Percentiles rank a stretch among this genome's conserved stretches.
Conservation (phyloP, 2,888 invertebrate genomes). For the Oligia fasciuncula region DNA sequence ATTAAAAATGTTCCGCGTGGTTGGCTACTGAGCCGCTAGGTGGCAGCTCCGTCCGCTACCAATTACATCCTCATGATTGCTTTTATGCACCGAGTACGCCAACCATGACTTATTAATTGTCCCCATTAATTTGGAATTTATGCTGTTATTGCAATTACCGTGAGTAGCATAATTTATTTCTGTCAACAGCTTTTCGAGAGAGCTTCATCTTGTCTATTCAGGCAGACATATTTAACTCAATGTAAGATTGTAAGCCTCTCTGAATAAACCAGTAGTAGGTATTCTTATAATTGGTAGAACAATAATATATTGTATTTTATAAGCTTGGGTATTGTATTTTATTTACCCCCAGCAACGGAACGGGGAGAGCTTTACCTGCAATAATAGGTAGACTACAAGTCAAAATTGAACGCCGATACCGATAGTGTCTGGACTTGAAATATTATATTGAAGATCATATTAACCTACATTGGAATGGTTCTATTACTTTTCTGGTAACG, state of each 20-base stretch:
- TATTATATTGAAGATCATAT: constrained; percentile 23
- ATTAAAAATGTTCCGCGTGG: constrained; percentile 82
- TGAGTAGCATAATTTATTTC: constrained; percentile 19
- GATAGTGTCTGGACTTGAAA: constrained; percentile 7
- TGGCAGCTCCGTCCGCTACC: constrained; percentile 59
- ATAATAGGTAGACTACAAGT: constrained; percentile 33
- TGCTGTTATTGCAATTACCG: constrained; percentile 55
- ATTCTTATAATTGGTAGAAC: background rate
- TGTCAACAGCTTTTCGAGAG: background rate
- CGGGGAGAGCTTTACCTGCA: background rate
- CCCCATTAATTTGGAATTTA: constrained; percentile 66
- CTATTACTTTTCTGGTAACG: background rate
- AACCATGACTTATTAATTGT: constrained; percentile 75
- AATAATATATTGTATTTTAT: constrained; percentile 13
- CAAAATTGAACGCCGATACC: constrained; percentile 31
- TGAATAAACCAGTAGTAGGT: constrained; percentile 16
- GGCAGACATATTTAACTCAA: background rate
- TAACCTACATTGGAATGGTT: constrained; percentile 16
- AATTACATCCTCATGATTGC: constrained; percentile 76
- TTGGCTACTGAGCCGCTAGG: constrained; percentile 55
- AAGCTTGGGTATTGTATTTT: constrained; percentile 5
- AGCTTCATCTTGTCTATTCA: constrained; percentile 1
- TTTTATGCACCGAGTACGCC: constrained; percentile 74
- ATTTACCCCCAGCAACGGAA: constrained; percentile 4
- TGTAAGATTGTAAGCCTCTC: background rate